Conservation (phyloP, 2,113 vertebrate species). For the Alosa alosa region DNA sequence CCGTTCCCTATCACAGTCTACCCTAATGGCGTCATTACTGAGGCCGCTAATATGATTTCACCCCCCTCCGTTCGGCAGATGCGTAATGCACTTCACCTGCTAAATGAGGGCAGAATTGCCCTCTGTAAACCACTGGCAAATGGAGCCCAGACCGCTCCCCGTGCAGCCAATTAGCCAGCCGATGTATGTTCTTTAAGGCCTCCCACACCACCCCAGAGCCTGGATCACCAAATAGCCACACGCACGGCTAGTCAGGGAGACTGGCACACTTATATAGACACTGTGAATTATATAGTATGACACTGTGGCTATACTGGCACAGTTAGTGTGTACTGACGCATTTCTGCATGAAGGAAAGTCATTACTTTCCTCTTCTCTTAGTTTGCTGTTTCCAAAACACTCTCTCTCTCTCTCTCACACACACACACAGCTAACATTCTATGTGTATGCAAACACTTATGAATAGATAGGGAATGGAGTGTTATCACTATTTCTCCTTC, state of each 20-base stretch:
- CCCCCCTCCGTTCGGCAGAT: constrained; percentile 58
- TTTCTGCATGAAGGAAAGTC: background rate
- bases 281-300: too few species aligned
- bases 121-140: constrained; percentile 62
- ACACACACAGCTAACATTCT: background rate
- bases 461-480: background rate
- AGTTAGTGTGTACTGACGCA: background rate
- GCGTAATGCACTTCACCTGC: constrained; percentile 64
- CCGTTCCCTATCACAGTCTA: constrained; percentile 39
- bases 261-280: too few species aligned
- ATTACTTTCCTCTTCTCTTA: background rate
- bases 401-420: background rate
- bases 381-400: too few species aligned
- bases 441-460: background rate
- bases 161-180: constrained; percentile 56
- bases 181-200: constrained; percentile 33
- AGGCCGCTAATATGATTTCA: constrained; percentile 35
- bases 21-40: constrained; percentile 25
- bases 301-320: background rate
- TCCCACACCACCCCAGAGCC: background rate
- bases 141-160: constrained; percentile 57
- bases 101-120: constrained; percentile 63
- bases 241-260: too few species aligned
- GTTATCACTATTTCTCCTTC: background rate
- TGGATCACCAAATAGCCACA: background rate